These are phyloP conservation scores for Homalodisca vitripennis DNA, from an alignment of 1,140 invertebrate species.

Conservation along the genomic window DNA sequence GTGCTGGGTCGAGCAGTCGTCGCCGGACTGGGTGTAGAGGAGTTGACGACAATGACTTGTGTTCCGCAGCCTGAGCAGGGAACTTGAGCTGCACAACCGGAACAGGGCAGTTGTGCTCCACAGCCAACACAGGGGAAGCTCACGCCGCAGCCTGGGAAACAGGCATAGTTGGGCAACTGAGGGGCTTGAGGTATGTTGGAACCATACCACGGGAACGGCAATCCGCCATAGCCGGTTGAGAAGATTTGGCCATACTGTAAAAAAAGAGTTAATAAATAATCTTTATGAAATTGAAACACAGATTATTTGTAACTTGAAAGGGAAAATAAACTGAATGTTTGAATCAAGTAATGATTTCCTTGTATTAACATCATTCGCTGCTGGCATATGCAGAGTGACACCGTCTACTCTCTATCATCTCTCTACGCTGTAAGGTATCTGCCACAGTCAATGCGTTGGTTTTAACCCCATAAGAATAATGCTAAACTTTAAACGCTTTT, in stretches of 20 bases:
- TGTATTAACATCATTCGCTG: too few species aligned
- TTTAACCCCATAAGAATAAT: too few species aligned
- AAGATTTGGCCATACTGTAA: constrained; percentile 15
- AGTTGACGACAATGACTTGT: background rate
- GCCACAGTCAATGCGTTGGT: too few species aligned
- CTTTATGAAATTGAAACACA: too few species aligned
- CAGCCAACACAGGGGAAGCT: background rate
- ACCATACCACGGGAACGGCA: constrained; percentile 8
- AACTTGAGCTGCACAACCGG: background rate
- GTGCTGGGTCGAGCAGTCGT: background rate
- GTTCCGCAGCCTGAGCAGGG: background rate
- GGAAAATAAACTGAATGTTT: too few species aligned
- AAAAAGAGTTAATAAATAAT: too few species aligned
- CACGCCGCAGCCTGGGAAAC: constrained; percentile 8
- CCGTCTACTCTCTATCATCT: too few species aligned
- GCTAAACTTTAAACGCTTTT: too few species aligned
- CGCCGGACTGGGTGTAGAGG: background rate
- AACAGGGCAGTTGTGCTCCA: background rate
- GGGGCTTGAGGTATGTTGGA: background rate
- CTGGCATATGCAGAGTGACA: too few species aligned
- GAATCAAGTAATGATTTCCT: too few species aligned
- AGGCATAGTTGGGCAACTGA: background rate
- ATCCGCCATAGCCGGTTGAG: constrained; percentile 7
- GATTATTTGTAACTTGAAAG: too few species aligned
- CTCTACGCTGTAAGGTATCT: too few species aligned